Base-by-base conservation (phyloP, 2,888 invertebrate species). In the Alcis repandata region DNA sequence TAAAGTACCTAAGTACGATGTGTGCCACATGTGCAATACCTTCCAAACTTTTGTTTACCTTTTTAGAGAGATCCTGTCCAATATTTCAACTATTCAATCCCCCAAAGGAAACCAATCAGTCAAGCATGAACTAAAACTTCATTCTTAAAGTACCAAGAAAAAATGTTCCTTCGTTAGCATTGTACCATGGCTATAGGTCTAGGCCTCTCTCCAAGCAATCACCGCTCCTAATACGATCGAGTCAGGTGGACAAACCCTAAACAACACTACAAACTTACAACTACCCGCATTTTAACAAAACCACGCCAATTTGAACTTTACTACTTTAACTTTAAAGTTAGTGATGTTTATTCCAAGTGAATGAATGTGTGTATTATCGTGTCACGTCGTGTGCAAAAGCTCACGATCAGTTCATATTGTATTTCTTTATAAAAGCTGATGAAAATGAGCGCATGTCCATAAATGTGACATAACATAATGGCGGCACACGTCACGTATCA, bases 391-490 rank as follows among this genome's bases (percentile, higher is more conserved):
- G 86, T 80, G 85, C 85, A 83, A 88, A 87, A 87, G 83, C 86
- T 88, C 86, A 86, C 84, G 86, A 86, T 83, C 85, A 80, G 80
- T 80, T 80, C 82, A 82, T 63, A 83, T 84, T 87, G 84, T 88
- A 82, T 85, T 85, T 85, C 84, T 88, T 84, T 88, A 83, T 86
- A 87, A 85, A 85, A 79, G 85, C 79, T 83, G 74, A 85, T 86
- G 86, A 89, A 89, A 88, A 88, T 87, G 86, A 85, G 83, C 74
- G 75, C 88, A 89, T 49, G 65, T 66, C 90, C 90, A 85, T 89
- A 87, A 72, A 74, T 41, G 57, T 46, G 49, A 64, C 59, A 59
- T 43, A 59, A 41, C 46, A 59, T 52, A 52, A 53, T 49, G 41
- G 36, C 48, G 46, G 32, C 11, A 59, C 36, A 61, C 43, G 49